Evolutionary conservation across 92 coral and sea anemone species (phyloP), one percentile per base, ranked within the genome.

Genomic region (Palythoa caribaeorum): DNA sequence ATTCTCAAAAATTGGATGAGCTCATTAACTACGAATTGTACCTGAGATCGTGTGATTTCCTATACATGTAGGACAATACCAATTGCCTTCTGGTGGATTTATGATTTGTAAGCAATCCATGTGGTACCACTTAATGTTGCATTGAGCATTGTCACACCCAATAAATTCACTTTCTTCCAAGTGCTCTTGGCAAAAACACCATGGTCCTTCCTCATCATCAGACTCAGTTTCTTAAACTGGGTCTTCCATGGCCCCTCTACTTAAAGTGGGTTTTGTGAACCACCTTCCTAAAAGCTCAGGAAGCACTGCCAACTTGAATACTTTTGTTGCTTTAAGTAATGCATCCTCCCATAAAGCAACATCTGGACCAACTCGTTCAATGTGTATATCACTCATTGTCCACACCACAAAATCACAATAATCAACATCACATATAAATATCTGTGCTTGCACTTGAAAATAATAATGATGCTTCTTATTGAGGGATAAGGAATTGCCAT

Each of bases 391-490:
- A 40, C 69, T 66, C 63, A 71, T 63, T 3, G 90, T 86, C 93
- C 90, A 90, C 12, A 90, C 84, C 19, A 90, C 77, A 77, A 90
- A 90, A 40, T 86, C 92, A 79, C 92, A 90, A 54, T 85, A 90
- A 12, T 90, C 87, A 36, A 62, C 62, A 54, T 72, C 90, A 36
- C 15, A 37, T 35, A 90, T 72, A 37, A 86, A 90, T 13, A 90
- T 70, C 44, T 86, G 90, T 15, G 84, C 90, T 40, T 86, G 71
- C 20, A 92, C 92, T 83, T 92, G 93, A 52, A 72, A 92, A 73
- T 77, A 92, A 71, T 90, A 92, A 28, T 85, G 91, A 90, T 89
- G 94, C 2, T 17, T 79, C 48, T 87, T 87, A 87, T 85, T 68
- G 39, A 89, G 75, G 17, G 87, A 39, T 20, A 79, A 28, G 17